These are phyloP conservation scores for Nephrotoma flavescens DNA, from an alignment of 2,888 invertebrate species.

Conservation along the genomic window DNA sequence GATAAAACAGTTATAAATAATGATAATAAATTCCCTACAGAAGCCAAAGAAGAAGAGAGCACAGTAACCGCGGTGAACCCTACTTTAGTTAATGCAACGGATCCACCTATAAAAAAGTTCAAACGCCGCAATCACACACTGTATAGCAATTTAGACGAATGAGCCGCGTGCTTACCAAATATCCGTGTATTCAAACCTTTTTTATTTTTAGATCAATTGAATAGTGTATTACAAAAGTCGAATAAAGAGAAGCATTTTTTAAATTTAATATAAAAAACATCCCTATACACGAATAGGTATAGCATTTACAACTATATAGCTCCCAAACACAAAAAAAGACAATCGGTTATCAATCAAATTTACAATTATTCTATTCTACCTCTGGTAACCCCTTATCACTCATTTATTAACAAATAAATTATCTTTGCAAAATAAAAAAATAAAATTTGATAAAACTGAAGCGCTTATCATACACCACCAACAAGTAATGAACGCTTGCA, in stretches of 20 bases:
- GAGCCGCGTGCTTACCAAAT: neutral
- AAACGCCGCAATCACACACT: conserved; percentile 28
- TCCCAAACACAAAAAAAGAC: neutral
- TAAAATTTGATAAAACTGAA: neutral
- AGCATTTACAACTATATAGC: neutral
- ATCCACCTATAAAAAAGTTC: conserved; percentile 24
- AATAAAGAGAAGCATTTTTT: neutral
- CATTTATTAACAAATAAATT: neutral
- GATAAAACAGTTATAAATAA: neutral
- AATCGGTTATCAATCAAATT: neutral
- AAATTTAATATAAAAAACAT: neutral
- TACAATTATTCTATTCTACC: neutral
- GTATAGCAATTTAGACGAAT: conserved; percentile 16
- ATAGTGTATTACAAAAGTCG: neutral
- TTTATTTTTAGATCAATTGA: neutral
- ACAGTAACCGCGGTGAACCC: neutral
- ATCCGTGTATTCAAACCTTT: neutral
- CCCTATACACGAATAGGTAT: neutral
- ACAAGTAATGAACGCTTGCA: neutral
- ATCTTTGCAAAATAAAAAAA: neutral
- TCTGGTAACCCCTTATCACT: neutral
- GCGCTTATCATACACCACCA: neutral
- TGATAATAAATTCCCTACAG: neutral
- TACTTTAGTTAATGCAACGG: neutral
- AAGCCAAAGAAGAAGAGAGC: neutral